Conservation (phyloP, 2,888 invertebrate genomes). For the Drosophila paranaensis region DNA sequence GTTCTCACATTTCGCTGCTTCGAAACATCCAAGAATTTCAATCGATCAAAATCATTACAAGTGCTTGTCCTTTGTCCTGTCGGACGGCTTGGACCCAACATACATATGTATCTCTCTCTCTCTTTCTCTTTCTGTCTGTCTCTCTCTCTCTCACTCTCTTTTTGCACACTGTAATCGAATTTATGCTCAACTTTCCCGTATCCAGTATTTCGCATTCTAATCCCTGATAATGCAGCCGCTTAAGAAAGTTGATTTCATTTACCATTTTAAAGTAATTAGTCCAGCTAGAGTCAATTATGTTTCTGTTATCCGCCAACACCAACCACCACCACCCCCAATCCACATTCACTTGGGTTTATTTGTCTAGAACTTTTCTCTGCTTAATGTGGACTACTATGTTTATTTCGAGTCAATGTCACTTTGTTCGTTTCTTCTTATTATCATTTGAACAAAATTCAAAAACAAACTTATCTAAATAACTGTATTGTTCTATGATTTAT, state of each 20-base stretch:
- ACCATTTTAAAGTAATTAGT: slow-evolving; percentile 16
- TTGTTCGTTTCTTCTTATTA: slow-evolving; percentile 20
- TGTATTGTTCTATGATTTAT: slow-evolving; percentile 43
- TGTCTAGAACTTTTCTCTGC: slow-evolving; percentile 30
- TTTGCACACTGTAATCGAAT: slow-evolving; percentile 27
- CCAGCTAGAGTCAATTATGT: slow-evolving; percentile 29
- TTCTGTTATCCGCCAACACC: not conserved
- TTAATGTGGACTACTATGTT: slow-evolving; percentile 15
- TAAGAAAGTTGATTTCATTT: slow-evolving; percentile 12
- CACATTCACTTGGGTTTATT: slow-evolving; percentile 28
- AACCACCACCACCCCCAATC: not conserved
- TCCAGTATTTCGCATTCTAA: slow-evolving; percentile 2
- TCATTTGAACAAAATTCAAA: slow-evolving; percentile 58
- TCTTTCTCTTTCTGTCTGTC: not conserved
- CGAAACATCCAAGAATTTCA: slow-evolving; percentile 4
- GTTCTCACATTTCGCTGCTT: slow-evolving; percentile 33
- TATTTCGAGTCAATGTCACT: slow-evolving; percentile 34
- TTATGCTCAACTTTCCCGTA: slow-evolving; percentile 8
- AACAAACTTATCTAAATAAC: slow-evolving; percentile 37
- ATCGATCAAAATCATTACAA: slow-evolving; percentile 3
- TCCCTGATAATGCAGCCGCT: slow-evolving; percentile 25
- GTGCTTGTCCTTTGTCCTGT: slow-evolving; percentile 15
- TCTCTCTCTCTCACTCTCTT: not conserved
- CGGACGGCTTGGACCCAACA: slow-evolving; percentile 6
- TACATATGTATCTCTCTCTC: slow-evolving; percentile 5